These are phyloP conservation scores for Thamnaconus septentrionalis DNA, from an alignment of 2,113 vertebrate species.

Conservation along the genomic window DNA sequence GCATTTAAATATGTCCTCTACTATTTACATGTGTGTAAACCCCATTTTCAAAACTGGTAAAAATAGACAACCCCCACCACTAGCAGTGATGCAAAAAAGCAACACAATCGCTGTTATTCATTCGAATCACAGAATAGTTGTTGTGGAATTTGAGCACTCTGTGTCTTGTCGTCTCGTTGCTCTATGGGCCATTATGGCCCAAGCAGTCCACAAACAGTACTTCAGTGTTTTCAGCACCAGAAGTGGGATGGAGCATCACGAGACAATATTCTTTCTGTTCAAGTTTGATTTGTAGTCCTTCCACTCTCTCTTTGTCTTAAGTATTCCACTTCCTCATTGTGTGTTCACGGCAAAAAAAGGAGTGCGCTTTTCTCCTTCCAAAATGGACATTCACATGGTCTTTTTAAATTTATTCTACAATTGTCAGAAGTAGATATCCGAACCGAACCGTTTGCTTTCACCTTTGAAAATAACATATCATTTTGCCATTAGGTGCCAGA, in stretches of 20 bases:
- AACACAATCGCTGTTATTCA: conserved; percentile 70
- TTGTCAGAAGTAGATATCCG: background rate
- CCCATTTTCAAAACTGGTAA: conserved; percentile 31
- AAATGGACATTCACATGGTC: background rate
- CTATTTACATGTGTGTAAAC: too few relatives aligned
- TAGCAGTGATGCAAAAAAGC: conserved; percentile 46
- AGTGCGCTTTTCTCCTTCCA: conserved; percentile 24
- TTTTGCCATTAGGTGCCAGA: background rate
- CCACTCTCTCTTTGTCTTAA: conserved; percentile 62
- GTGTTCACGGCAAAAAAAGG: conserved; percentile 61
- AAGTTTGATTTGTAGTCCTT: conserved; percentile 59
- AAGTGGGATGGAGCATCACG: conserved; percentile 71
- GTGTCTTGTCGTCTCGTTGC: conserved; percentile 50
- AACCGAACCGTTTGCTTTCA: background rate
- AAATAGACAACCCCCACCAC: conserved; percentile 56
- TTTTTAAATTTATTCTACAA: background rate
- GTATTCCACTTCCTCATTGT: conserved; percentile 64
- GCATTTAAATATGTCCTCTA: too few relatives aligned
- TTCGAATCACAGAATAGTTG: conserved; percentile 64
- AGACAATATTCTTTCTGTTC: conserved; percentile 75
- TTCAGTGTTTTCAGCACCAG: conserved; percentile 69
- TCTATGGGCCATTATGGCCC: conserved; percentile 64
- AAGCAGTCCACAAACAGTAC: conserved; percentile 59
- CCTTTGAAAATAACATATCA: background rate
- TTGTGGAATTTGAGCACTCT: conserved; percentile 67